Conservation (phyloP, 2,113 vertebrate species). For the Empidonax alnorum region DNA sequence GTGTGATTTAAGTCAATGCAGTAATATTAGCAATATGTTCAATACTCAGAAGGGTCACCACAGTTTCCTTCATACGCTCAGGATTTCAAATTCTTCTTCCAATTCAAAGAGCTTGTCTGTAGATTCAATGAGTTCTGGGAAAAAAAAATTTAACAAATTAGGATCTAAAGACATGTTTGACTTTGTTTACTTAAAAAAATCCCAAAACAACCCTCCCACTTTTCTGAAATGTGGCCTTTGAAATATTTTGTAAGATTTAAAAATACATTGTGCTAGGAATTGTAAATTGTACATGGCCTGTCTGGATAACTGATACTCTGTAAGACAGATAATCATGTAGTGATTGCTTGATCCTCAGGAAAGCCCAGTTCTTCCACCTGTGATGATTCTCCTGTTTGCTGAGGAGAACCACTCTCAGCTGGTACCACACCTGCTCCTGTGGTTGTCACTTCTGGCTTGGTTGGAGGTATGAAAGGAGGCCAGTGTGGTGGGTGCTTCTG, state of each 20-base stretch:
- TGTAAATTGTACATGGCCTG: neutral
- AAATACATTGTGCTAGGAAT: neutral
- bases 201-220: rapidly evolving
- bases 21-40: constrained; percentile 48
- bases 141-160: neutral
- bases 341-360: neutral
- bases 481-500: constrained; percentile 88
- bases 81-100: constrained; percentile 91
- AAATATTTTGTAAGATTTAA: neutral
- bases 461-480: constrained; percentile 87
- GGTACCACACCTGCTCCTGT: constrained; percentile 83
- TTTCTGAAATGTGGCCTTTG: neutral
- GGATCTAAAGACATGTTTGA: neutral
- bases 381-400: too few species aligned
- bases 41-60: constrained; percentile 29
- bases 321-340: rapidly evolving
- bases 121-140: constrained; percentile 88
- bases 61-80: constrained; percentile 79
- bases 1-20: constrained; percentile 64
- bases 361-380: neutral
- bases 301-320: neutral
- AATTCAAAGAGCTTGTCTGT: constrained; percentile 86
- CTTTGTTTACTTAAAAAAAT: neutral
- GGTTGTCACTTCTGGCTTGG: constrained; percentile 87
- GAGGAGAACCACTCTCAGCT: too few species aligned